phyloP scores from a whole-genome alignment of 1,140 invertebrate genomes.

The Charaxes varanes region DNA sequence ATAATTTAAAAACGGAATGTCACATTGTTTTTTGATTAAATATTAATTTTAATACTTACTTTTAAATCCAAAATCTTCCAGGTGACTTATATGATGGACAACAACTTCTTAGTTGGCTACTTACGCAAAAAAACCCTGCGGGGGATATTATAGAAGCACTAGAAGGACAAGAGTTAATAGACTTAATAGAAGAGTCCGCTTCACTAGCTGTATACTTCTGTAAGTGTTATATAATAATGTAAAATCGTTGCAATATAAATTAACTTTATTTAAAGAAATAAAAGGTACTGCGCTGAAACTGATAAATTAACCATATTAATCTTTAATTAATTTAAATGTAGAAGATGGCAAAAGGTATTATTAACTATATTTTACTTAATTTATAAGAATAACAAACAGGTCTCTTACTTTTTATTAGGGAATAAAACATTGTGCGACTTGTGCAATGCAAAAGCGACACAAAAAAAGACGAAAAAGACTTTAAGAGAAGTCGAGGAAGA shows the following conservation, averaged over 20 bases:
- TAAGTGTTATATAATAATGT: no score
- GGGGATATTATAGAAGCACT: slow-evolving; percentile 93
- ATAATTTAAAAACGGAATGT: no score
- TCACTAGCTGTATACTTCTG: slow-evolving; percentile 94
- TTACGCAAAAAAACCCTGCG: slow-evolving; percentile 92
- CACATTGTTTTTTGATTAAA: no score
- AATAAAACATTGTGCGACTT: slow-evolving; percentile 90
- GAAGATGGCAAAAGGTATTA: neutral
- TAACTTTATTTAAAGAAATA: no score
- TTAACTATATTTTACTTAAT: no score
- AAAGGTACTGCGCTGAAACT: no score
- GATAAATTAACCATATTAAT: no score
- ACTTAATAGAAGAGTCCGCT: slow-evolving; percentile 87
- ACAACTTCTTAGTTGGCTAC: slow-evolving; percentile 90
- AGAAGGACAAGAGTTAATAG: slow-evolving; percentile 87
- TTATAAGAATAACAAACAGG: slow-evolving; percentile 5
- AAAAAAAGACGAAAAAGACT: slow-evolving; percentile 80
- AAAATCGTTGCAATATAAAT: no score
- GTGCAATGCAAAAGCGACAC: slow-evolving; percentile 82
- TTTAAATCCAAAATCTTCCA: slow-evolving; percentile 65
- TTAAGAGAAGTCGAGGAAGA: slow-evolving; percentile 71
- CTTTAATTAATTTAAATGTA: neutral
- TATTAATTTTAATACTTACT: no score
- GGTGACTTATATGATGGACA: slow-evolving; percentile 93
- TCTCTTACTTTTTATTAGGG: slow-evolving; percentile 76